Conservation (phyloP, 2,888 invertebrate genomes). For the Microctonus brassicae region DNA sequence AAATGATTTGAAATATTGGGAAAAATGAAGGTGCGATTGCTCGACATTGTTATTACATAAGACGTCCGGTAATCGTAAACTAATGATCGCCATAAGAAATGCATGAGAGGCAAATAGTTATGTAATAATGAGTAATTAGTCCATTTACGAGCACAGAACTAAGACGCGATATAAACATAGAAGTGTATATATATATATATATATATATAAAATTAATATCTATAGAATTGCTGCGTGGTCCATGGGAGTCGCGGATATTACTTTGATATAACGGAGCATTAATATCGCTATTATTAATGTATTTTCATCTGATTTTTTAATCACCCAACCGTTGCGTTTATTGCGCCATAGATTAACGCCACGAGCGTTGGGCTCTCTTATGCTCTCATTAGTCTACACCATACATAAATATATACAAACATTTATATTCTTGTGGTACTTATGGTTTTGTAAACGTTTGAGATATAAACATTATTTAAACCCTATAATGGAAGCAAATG, state of each 20-base stretch:
- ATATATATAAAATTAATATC: conserved; percentile 18
- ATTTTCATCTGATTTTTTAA: conserved; percentile 59
- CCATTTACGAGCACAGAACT: conserved; percentile 55
- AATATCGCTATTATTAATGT: conserved; percentile 61
- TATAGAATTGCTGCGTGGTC: conserved; percentile 17
- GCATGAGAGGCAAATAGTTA: conserved; percentile 41
- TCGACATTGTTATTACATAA: conserved; percentile 53
- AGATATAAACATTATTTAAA: not conserved
- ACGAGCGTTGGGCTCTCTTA: conserved; percentile 48
- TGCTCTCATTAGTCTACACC: conserved; percentile 54
- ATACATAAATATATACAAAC: conserved; percentile 10
- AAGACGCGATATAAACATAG: conserved; percentile 33
- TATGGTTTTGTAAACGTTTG: conserved; percentile 9
- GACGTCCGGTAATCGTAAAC: conserved; percentile 48
- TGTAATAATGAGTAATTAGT: conserved; percentile 62
- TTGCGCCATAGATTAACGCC: conserved; percentile 60
- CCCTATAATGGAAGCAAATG: not conserved
- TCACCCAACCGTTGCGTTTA: conserved; percentile 48
- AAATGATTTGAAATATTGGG: conserved; percentile 1
- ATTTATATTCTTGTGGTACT: conserved; percentile 5
- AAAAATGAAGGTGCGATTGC: conserved; percentile 4
- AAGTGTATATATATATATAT: conserved; percentile 8
- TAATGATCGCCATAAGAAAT: conserved; percentile 55
- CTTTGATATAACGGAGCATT: conserved; percentile 51
- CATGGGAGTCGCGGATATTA: conserved; percentile 30